Base-by-base conservation (phyloP, 2,797 vertebrate species). In the Platyrinchus mystaceus region DNA sequence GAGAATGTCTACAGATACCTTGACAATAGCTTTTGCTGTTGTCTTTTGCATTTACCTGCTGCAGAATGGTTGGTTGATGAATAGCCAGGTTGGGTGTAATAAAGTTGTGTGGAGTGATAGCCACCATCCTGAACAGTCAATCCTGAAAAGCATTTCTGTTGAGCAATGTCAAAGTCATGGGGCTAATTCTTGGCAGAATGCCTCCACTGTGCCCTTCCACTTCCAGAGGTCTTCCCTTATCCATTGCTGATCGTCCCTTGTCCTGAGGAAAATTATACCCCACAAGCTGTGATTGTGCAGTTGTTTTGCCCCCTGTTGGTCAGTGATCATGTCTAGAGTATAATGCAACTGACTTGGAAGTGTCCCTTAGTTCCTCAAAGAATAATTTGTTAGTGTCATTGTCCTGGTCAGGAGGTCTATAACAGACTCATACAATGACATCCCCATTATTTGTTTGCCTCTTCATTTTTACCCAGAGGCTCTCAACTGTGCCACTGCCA, bases 301-400 rank as follows among this genome's bases (percentile, higher is more conserved):
- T n/a, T n/a, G n/a, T n/a, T n/a, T n/a, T n/a, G n/a, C n/a, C n/a
- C n/a, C n/a, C n/a, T n/a, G n/a, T n/a, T n/a, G n/a, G n/a, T n/a
- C n/a, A n/a, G n/a, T n/a, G n/a, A n/a, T n/a, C n/a, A n/a, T n/a
- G n/a, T n/a, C n/a, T n/a, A n/a, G n/a, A n/a, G n/a, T n/a, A n/a
- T n/a, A n/a, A n/a, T n/a, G n/a, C 14, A 10, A 26, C 30, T 59
- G 3, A 3, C 14, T 34, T 53, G 69, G 6, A 34, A 88, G 55
- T 19, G 24, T 47, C 18, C 34, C n/a, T 53, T 46, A 67, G 18
- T 32, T 60, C 24, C 39, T 74, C 12, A 27, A 7, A 74, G 18
- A 67, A 67, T 27, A 53, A 36, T 15, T 60, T 2, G 1, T n/a
- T 0, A 0, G 34, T 24, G 10, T 19, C 12, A 32, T 34, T 10